Base-by-base conservation (phyloP, 2,113 vertebrate species). In the Rhadina sibilatrix region DNA sequence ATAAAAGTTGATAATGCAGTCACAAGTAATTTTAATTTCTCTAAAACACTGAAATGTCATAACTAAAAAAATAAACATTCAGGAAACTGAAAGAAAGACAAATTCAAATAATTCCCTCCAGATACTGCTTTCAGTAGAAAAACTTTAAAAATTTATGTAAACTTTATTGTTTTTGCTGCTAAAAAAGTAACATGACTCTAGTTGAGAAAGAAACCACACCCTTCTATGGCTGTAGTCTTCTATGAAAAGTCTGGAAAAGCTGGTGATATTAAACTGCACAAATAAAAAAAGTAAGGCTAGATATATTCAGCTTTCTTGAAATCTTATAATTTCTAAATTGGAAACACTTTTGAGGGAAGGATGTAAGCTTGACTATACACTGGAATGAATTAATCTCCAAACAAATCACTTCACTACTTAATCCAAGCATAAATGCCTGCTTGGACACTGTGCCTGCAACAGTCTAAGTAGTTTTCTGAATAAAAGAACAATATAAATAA, bases 381-480 rank as follows among this genome's bases (percentile, higher is more conserved):
- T 27, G 10, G 14, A 75, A 70, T 10, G 2, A 89, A 86, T 40
- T 76, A 1, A 70, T 61, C n/a, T 33, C 7, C 1, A 0, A 94
- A 46, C 11, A 0, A 91, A 93, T 53, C 25, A 24, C 42, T 76
- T 74, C 52, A 35, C 42, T 44, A 63, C 11, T 50, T 16, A 59
- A 53, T 22, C 23, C 54, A 76, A 88, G 46, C 23, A 68, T 11
- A 80, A 87, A 57, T 5, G 16, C 35, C 35, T 35, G 27, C n/a
- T 91, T 0, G 0, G 46, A 95, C 27, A 53, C 31, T 50, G n/a
- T 0, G 0, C 19, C 24, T 0, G 0, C 14, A 68, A 65, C 13
- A 52, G 49, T 16, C 25, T 16, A 70, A 70, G 30, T 1, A 31
- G 30, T 65, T 44, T 74, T 50, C 80, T 50, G 68, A 85, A 42